These are phyloP conservation scores for Ploceus nigricollis DNA, from an alignment of 2,113 vertebrate genomes.

Conservation along the genomic window DNA sequence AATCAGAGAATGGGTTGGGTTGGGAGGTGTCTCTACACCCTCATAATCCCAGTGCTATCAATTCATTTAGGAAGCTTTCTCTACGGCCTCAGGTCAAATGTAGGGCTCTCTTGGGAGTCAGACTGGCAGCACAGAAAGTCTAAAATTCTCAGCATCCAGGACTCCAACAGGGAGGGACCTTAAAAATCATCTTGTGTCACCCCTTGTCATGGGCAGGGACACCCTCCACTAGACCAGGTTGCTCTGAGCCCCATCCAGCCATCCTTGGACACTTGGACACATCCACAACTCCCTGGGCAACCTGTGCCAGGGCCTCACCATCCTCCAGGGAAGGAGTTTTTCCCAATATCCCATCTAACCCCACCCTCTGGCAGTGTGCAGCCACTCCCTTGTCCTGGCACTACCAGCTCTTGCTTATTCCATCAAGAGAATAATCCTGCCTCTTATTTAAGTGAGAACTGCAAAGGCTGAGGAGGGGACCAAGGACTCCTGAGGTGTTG, in stretches of 20 bases:
- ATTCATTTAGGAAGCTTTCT: background rate
- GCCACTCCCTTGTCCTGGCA: background rate
- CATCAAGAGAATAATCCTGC: background rate
- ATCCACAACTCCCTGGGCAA: background rate
- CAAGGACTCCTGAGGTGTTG: background rate
- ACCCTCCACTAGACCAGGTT: background rate
- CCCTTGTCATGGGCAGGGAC: background rate
- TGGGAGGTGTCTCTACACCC: background rate
- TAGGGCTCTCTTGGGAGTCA: background rate
- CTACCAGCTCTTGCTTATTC: background rate
- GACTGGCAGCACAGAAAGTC: background rate
- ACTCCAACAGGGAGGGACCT: background rate
- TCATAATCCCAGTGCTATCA: background rate
- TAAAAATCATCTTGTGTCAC: rapidly evolving
- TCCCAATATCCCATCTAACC: background rate
- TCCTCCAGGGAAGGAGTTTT: background rate
- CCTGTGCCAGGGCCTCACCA: background rate
- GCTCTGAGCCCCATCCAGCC: background rate
- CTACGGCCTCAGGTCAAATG: background rate
- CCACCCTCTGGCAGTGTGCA: background rate
- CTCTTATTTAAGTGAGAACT: background rate
- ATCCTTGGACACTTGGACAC: background rate
- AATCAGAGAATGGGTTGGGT: background rate
- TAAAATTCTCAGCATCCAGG: background rate
- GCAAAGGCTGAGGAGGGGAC: background rate